phyloP scores from a whole-genome alignment of 2,797 vertebrate genomes.

The Adelosebastes latens region DNA sequence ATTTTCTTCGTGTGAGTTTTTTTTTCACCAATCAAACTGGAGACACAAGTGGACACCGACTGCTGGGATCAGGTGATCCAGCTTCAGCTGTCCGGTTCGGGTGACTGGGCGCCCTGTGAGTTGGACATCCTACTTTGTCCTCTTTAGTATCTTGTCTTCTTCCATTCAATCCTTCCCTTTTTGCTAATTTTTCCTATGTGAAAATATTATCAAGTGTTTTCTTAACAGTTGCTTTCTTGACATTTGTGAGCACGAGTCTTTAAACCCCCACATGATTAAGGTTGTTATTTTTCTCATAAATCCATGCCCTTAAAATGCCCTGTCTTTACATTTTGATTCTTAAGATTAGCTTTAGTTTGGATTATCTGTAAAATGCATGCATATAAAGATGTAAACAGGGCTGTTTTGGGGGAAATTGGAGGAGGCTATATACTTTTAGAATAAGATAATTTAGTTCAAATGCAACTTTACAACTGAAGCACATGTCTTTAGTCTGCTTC shows the following conservation, averaged over 20 bases:
- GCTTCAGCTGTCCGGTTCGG: constrained; percentile 79
- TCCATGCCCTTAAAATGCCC: neutral
- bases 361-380: neutral
- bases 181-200: neutral
- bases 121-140: constrained; percentile 33
- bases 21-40: constrained; percentile 72
- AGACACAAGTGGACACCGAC: constrained; percentile 66
- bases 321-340: neutral
- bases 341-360: neutral
- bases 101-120: constrained; percentile 83
- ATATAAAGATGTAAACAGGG: neutral
- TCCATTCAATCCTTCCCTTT: neutral
- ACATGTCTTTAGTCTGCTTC: neutral
- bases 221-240: neutral
- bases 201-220: neutral
- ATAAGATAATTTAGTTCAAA: neutral
- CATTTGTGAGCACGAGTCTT: neutral
- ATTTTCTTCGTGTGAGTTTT: constrained; percentile 5
- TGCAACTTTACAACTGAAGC: neutral
- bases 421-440: neutral
- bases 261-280: neutral
- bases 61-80: constrained; percentile 86
- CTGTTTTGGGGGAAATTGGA: neutral
- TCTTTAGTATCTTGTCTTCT: neutral
- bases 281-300: neutral